These are phyloP conservation scores for Anhinga anhinga DNA, from an alignment of 2,113 vertebrate species.

Conservation along the genomic window DNA sequence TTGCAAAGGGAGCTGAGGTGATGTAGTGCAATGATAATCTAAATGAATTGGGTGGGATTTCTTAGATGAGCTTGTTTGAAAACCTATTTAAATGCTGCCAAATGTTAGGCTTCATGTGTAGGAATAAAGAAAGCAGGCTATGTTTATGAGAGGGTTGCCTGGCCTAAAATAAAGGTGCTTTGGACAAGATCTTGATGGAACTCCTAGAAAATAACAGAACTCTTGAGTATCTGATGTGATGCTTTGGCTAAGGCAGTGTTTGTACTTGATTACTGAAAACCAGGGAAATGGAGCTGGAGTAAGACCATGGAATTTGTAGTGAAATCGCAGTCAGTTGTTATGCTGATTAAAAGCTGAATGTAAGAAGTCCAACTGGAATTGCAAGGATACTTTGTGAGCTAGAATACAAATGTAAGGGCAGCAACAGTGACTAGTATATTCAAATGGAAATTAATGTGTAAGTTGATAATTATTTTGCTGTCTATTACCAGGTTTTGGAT, in stretches of 20 bases:
- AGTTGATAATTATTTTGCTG: background rate
- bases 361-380: background rate
- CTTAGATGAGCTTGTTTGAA: background rate
- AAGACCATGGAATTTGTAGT: background rate
- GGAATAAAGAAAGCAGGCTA: background rate
- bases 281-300: background rate
- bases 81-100: background rate
- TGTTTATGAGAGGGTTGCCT: background rate
- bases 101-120: background rate
- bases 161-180: background rate
- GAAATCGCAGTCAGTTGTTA: background rate
- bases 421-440: background rate
- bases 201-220: background rate
- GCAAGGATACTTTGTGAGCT: background rate
- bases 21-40: background rate
- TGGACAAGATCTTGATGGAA: background rate
- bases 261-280: background rate
- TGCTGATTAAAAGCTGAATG: background rate
- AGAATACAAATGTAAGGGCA: background rate
- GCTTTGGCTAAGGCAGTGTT: background rate
- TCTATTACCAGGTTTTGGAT: fast-evolving
- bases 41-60: background rate
- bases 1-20: background rate
- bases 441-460: background rate
- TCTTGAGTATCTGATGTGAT: background rate